A percentile compares a stretch with the other conserved stretches of the same genome.
phyloP scores from a whole-genome alignment of 2,797 vertebrate genomes.

The Poliocrania exsul region DNA sequence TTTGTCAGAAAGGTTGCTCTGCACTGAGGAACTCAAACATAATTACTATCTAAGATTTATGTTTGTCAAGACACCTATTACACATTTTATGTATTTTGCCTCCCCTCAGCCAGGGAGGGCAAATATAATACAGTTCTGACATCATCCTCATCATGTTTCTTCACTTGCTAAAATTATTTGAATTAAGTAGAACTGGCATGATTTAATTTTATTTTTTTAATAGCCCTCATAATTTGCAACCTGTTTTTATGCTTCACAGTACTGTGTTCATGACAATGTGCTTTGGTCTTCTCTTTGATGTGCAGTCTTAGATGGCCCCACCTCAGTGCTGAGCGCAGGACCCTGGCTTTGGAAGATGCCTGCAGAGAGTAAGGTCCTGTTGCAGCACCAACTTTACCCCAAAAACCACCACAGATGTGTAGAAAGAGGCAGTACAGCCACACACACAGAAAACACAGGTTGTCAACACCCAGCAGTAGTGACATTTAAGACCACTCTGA shows the following conservation, averaged over 20 bases:
- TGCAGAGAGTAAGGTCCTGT: background rate
- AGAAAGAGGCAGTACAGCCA: background rate
- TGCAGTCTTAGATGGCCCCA: background rate
- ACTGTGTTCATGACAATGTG: background rate
- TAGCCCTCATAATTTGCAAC: background rate
- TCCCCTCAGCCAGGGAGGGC: background rate
- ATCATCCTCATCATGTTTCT: background rate
- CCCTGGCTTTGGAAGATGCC: background rate
- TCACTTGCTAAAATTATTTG: background rate
- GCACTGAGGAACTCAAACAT: background rate
- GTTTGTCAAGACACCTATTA: background rate
- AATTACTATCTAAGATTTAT: background rate
- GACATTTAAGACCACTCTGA: background rate
- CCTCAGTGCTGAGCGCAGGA: fast-evolving
- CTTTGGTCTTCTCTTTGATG: background rate
- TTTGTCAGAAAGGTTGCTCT: background rate
- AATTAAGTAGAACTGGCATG: background rate
- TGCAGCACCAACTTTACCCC: background rate
- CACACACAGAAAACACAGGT: background rate
- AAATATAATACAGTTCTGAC: background rate
- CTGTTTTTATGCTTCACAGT: background rate
- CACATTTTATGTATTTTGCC: background rate
- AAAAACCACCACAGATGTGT: background rate
- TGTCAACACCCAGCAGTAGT: background rate
- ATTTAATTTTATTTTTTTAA: background rate